Evolutionary conservation across 1,140 invertebrate species (phyloP).

Genomic region (Pararge aegeria): DNA sequence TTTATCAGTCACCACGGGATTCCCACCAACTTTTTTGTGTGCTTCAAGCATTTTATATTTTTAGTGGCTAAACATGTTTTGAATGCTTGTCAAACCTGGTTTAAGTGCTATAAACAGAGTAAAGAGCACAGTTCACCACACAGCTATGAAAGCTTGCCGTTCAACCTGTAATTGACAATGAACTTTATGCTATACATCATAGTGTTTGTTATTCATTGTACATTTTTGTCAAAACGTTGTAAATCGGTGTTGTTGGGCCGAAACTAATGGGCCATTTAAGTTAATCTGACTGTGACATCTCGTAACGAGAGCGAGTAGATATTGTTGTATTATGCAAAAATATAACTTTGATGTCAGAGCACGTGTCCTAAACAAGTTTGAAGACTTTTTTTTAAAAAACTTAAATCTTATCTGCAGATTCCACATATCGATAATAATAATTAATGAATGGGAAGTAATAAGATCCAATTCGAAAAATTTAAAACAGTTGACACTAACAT

Average conservation of each 20-base stretch:
- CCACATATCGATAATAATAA: no score
- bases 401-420: no score
- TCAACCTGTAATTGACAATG: background rate
- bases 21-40: conserved; percentile 23
- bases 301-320: conserved; percentile 43
- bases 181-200: conserved; percentile 6
- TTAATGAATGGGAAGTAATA: no score
- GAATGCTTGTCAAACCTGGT: conserved; percentile 27
- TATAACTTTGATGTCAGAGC: conserved; percentile 10
- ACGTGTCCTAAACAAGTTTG: conserved; percentile 9
- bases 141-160: background rate
- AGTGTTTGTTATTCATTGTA: conserved; percentile 22
- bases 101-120: conserved; percentile 32
- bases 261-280: conserved; percentile 62
- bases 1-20: conserved; percentile 20
- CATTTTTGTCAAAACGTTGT: conserved; percentile 14
- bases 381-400: background rate
- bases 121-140: conserved; percentile 22
- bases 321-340: conserved; percentile 51
- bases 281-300: conserved; percentile 64
- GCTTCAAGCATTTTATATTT: conserved; percentile 15
- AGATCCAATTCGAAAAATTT: no score
- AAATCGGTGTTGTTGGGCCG: conserved; percentile 32
- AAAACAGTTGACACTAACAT: no score
- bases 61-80: conserved; percentile 32